Evolutionary conservation across 2,797 vertebrate genomes (phyloP).

Genomic region (Anisognathus igniventris): DNA sequence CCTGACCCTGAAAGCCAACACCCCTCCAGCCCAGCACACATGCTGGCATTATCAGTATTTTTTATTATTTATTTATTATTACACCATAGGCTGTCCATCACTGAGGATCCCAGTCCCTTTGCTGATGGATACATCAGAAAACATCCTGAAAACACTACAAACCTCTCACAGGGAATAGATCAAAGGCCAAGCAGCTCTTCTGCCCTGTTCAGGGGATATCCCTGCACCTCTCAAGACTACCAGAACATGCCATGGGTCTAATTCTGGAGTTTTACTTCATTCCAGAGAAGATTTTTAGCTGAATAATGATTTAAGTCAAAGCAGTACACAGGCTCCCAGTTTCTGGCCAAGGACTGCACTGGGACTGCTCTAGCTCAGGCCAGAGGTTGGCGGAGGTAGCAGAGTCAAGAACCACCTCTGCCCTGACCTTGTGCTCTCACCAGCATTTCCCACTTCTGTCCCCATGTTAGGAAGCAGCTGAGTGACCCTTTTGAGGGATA

Average conservation of each 20-base stretch:
- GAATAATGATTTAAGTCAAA: background rate
- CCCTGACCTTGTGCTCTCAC: background rate
- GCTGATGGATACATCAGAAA: background rate
- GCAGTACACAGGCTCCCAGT: background rate
- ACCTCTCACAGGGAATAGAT: background rate
- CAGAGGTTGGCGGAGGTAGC: background rate
- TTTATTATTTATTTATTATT: too few species aligned
- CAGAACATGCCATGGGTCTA: fast-evolving
- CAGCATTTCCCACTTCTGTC: background rate
- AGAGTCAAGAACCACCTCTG: background rate
- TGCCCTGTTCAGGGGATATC: background rate
- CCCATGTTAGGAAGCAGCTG: background rate
- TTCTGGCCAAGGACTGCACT: background rate
- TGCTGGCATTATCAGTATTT: fast-evolving
- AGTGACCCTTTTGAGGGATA: conserved; percentile 11
- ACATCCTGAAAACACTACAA: background rate
- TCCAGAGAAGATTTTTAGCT: background rate
- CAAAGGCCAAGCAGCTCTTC: background rate
- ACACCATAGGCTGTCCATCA: background rate
- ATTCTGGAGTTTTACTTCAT: background rate
- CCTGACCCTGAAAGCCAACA: fast-evolving
- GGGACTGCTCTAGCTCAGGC: background rate
- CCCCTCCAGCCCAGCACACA: background rate
- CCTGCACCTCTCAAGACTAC: background rate
- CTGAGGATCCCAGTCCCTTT: background rate